Evolutionary conservation across 2,888 invertebrate genomes (phyloP).

Genomic region (Agrotis clavis): DNA sequence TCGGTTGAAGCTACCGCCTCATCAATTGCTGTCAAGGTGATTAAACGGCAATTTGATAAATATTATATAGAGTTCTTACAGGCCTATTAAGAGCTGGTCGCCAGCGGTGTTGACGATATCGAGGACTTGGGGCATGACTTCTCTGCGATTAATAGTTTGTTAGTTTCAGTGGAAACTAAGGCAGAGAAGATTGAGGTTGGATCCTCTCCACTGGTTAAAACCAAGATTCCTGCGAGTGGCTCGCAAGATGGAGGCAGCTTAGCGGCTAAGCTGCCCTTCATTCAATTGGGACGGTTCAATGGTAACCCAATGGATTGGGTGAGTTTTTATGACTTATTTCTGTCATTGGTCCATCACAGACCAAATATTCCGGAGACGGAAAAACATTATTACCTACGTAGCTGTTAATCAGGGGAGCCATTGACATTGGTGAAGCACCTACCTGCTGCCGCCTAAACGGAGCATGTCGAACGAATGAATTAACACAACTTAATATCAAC

Average conservation of each 20-base stretch:
- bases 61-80: constrained; percentile 2
- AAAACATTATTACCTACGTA: constrained; percentile 1
- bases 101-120: not conserved
- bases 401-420: not conserved
- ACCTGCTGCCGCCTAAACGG: not conserved
- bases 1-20: constrained; percentile 1
- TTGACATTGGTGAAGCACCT: not conserved
- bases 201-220: not conserved
- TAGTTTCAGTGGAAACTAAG: not conserved
- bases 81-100: not conserved
- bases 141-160: not conserved
- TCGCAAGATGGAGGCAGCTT: not conserved
- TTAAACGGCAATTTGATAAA: constrained; percentile 3
- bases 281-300: not conserved
- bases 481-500: too few relatives aligned
- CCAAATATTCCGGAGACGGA: not conserved
- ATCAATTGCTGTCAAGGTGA: constrained; percentile 1
- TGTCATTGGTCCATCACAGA: constrained; percentile 1
- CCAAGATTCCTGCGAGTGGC: not conserved
- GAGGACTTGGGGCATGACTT: constrained; percentile 4
- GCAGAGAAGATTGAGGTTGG: not conserved
- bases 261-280: constrained; percentile 1
- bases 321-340: not conserved
- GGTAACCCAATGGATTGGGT: not conserved
- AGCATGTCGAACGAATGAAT: too few relatives aligned